Base-by-base conservation (phyloP, 2,113 vertebrate species). In the Lampris incognitus region DNA sequence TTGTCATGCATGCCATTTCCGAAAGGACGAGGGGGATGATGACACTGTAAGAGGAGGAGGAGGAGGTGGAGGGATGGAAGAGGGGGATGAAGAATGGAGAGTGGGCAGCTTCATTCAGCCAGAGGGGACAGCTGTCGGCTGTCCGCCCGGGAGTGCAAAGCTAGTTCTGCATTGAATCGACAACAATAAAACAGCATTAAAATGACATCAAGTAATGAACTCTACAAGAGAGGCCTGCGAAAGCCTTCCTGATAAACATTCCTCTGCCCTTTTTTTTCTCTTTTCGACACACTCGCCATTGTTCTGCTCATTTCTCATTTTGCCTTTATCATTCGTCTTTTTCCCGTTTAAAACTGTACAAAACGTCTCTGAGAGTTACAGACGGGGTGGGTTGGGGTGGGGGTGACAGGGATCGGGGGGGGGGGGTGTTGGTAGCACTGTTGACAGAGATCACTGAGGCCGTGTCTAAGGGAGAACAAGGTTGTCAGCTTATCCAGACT, bases 181-280 rank as follows among this genome's bases (percentile, higher is more conserved):
- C 87, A 93, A 84, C 86, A 90, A 92, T 91, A 86, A 93, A 91
- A 92, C 89, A 92, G 88, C 88, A 91, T 90, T 90, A 90, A 89
- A 87, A 92, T 91, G 90, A 91, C 91, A 93, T 91, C 91, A 93
- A 91, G 91, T 91, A 92, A 92, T 93, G 88, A 87, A 87, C 88
- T 93, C 89, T 85, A 87, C 83, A 86, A 64, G 86, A 87, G 81
- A 88, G 85, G 89, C 88, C 71, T 44, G 73, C 85, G 71, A 24
- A 66, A 36, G 84, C 87, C 80, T 77, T 85, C 85, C 86, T 82
- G 81, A 84, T 82, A 52, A 87, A 91, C 89, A 90, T 91, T 92
- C 89, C 89, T 89, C 83, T 78, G 89, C 86, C 87, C 87, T 86
- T 74, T 84, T 74, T 82, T 78, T 88, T 85, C 87, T 86, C 85